phyloP scores from a whole-genome alignment of 1,140 invertebrate genomes.

The Bemisia tabaci region DNA sequence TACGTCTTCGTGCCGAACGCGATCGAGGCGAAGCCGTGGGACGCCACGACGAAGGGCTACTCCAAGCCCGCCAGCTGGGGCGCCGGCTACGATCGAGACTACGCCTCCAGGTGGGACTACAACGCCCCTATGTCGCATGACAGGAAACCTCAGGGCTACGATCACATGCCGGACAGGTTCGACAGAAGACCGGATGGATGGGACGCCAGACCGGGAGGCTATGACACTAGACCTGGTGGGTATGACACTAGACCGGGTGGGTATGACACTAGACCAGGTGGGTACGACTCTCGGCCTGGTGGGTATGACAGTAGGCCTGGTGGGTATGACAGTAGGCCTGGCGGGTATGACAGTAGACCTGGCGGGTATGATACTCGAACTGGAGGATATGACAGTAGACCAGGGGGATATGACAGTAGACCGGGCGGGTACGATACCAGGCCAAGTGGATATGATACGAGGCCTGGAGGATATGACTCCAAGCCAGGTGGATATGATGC shows the following conservation, averaged over 20 bases:
- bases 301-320: background rate
- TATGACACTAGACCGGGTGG: too few relatives aligned
- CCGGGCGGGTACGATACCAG: background rate
- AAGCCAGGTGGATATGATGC: background rate
- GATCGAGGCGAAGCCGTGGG: background rate
- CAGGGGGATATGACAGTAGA: conserved; percentile 8
- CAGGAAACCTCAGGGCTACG: conserved; percentile 10
- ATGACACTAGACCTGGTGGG: background rate
- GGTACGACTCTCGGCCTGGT: background rate
- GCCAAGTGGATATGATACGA: background rate
- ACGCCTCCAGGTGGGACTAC: background rate
- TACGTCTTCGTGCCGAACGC: conserved; percentile 5
- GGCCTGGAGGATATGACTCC: background rate
- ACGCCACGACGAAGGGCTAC: background rate
- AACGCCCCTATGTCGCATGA: conserved; percentile 1
- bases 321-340: background rate
- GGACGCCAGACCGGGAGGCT: background rate
- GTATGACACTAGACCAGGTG: background rate
- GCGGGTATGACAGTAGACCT: background rate
- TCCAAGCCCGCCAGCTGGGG: background rate
- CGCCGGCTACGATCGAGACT: background rate
- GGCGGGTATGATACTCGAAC: conserved; percentile 1
- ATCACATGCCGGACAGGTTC: background rate
- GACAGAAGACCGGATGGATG: background rate
- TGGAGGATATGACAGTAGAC: conserved; percentile 2